These are phyloP conservation scores for Mus musculus DNA, from an alignment of 2,113 vertebrate genomes.

Conservation along the genomic window DNA sequence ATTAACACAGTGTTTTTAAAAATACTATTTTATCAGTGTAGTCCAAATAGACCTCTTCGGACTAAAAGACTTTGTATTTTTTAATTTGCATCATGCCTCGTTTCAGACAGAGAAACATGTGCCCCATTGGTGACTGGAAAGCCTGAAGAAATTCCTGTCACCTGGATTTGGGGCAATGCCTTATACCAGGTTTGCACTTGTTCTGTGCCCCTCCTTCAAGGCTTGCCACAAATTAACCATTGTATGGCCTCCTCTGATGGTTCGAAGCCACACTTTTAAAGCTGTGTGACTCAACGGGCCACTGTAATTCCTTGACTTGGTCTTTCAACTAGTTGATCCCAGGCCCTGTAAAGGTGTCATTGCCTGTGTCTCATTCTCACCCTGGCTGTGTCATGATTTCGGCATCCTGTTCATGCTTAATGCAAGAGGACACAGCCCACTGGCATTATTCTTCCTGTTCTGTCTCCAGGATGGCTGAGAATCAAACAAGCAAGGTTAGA, in stretches of 20 bases:
- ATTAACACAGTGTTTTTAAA: not conserved
- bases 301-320: constrained; percentile 83
- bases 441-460: not conserved
- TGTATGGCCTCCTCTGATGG: constrained; percentile 88
- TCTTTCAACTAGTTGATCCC: constrained; percentile 87
- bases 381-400: constrained; percentile 62
- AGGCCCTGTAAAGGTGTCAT: constrained; percentile 80
- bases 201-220: constrained; percentile 64
- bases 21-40: constrained; percentile 58
- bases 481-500: constrained; percentile 1
- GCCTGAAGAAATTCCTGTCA: constrained; percentile 80
- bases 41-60: constrained; percentile 39
- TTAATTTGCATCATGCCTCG: constrained; percentile 79
- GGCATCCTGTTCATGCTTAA: constrained; percentile 67
- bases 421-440: constrained; percentile 71
- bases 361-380: constrained; percentile 82
- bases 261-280: constrained; percentile 77
- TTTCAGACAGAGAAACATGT: constrained; percentile 70
- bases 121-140: constrained; percentile 73
- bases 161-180: constrained; percentile 82
- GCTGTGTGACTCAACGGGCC: constrained; percentile 84
- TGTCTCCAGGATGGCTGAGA: not conserved
- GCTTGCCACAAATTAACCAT: constrained; percentile 81
- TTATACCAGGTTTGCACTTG: constrained; percentile 78
- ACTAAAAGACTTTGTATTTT: constrained; percentile 69